Evolutionary conservation across 2,113 vertebrate genomes (phyloP), one percentile per base, ranked within the genome.

Genomic region (Condylura cristata): DNA sequence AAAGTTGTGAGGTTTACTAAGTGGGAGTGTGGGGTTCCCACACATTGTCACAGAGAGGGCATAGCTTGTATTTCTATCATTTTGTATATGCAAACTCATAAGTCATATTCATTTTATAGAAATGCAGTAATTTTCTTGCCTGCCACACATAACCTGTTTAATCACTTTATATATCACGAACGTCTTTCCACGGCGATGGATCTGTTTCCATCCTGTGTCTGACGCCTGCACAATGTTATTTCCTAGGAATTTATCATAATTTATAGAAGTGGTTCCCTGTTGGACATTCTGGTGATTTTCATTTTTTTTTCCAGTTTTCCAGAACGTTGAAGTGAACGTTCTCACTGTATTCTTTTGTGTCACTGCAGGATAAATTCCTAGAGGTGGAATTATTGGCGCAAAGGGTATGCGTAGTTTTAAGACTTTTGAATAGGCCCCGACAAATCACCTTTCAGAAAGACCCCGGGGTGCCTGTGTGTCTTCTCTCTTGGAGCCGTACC

Each of bases 21-120:
- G n/a, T n/a, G n/a, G n/a, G n/a, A n/a, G n/a, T n/a, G 66, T 41
- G 13, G 51, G 11, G 39, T 56, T 82, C 71, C 86, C 53, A n/a
- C 24, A 6, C 41, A 32, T 65, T 22, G 65, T 68, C 41, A 32
- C 56, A 3, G 71, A 80, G 89, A 86, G 32, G 24, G 44, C 65
- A 39, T 51, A 18, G 65, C 81, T 86, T 48, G 65, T 7, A n/a
- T 70, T 44, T 41, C 37, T 48, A 51, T 92, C 58, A 48, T 48
- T 94, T 84, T 30, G 2, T 68, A 41, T 93, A 56, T 60, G 48
- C 93, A 93, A 95, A 84, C 72, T 70, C 72, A 30, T 89, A 85
- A 93, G 84, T 97, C 93, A 80, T 39, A 60, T 92, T 88, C 63
- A 37, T 79, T 95, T 96, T 88, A 83, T 93, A 83, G 95, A 96